Conservation (phyloP, 2,888 invertebrate genomes). For the Craniophora ligustri region DNA sequence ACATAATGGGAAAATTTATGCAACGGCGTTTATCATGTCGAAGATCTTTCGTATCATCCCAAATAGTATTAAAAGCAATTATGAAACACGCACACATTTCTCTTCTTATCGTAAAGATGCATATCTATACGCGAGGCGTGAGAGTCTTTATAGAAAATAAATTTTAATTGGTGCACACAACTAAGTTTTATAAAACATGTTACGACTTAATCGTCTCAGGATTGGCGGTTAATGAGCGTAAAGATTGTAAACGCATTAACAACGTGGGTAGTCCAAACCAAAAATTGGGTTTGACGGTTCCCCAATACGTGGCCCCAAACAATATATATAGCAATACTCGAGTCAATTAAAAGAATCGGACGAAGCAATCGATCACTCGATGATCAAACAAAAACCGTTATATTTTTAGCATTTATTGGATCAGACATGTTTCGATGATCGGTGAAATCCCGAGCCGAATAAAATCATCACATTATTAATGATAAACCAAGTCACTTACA, state of each 20-base stretch:
- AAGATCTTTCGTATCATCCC: slow-evolving; percentile 62
- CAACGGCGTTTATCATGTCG: slow-evolving; percentile 59
- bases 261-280: slow-evolving; percentile 75
- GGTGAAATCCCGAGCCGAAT: slow-evolving; percentile 18
- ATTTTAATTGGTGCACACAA: slow-evolving; percentile 82
- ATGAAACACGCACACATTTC: slow-evolving; percentile 73
- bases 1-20: slow-evolving; percentile 68
- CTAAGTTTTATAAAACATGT: slow-evolving; percentile 78
- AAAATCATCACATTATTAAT: slow-evolving; percentile 62
- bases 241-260: slow-evolving; percentile 81
- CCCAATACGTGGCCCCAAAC: slow-evolving; percentile 42
- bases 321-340: slow-evolving; percentile 41
- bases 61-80: slow-evolving; percentile 77
- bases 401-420: slow-evolving; percentile 38
- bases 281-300: slow-evolving; percentile 52
- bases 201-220: slow-evolving; percentile 82
- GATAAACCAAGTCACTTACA: slow-evolving; percentile 57
- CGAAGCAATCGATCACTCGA: slow-evolving; percentile 53
- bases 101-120: slow-evolving; percentile 74
- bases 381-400: slow-evolving; percentile 35
- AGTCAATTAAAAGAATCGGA: slow-evolving; percentile 58
- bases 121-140: slow-evolving; percentile 75
- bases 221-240: slow-evolving; percentile 86
- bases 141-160: slow-evolving; percentile 76
- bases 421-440: slow-evolving; percentile 29